Percentiles rank a stretch among this genome's conserved stretches.
Evolutionary conservation across 2,113 vertebrate species (phyloP).

Genomic region (Ameiurus melas): DNA sequence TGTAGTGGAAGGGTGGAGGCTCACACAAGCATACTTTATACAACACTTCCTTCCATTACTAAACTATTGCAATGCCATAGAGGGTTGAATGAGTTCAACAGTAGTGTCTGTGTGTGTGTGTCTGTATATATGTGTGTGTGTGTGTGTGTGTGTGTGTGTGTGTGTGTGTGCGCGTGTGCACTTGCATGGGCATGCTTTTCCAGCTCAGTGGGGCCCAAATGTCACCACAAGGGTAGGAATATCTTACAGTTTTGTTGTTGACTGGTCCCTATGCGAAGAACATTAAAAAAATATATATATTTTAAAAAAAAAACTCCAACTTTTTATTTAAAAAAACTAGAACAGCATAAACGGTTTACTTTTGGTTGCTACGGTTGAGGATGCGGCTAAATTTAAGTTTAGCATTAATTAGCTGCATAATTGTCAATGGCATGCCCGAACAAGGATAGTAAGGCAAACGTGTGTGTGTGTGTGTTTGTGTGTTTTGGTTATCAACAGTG

Average conservation of each 20-base stretch:
- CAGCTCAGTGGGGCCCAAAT: neutral
- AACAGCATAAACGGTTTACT: neutral
- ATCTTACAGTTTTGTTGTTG: neutral
- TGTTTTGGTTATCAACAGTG: neutral
- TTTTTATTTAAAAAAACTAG: neutral
- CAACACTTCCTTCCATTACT: conserved; percentile 44
- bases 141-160: neutral
- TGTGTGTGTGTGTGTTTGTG: too few relatives aligned
- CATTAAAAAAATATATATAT: too few relatives aligned
- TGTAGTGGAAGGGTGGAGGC: neutral
- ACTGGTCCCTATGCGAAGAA: neutral
- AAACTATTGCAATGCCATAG: conserved; percentile 6
- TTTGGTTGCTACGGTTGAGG: neutral
- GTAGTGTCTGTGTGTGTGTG: neutral
- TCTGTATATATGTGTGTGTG: neutral
- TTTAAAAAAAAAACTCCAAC: neutral
- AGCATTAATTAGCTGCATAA: neutral
- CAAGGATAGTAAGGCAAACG: too few relatives aligned
- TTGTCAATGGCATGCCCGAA: neutral
- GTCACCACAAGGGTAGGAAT: neutral
- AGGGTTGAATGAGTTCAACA: conserved; percentile 25
- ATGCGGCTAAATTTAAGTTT: neutral
- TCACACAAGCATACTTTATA: conserved; percentile 36
- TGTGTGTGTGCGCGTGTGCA: neutral
- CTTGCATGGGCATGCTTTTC: neutral